Evolutionary conservation across 2,888 invertebrate genomes (phyloP), one percentile per base, ranked within the genome.

Genomic region (Tetheella fluctuosa): DNA sequence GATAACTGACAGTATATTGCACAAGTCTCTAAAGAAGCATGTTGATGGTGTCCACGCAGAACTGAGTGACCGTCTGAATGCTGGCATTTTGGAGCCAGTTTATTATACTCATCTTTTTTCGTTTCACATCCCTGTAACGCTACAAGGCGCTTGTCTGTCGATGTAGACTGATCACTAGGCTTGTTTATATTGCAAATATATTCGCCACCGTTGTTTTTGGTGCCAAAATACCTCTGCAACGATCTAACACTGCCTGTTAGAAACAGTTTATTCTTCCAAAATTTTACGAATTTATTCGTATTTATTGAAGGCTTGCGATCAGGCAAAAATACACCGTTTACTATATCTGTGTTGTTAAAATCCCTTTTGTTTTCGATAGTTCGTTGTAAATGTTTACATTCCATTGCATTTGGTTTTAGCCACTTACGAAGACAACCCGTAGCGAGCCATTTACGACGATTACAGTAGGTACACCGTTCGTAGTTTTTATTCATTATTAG

Each of bases 311-410:
- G 71, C 65, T 88, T 91, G 25, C 89, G 85, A 63, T 93, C 92
- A 23, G 87, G 83, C 71, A 90, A 74, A 80, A 91, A 87, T 17
- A 89, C 88, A 71, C 89, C 86, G 67, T 89, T 90, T 53, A 89
- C 89, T 64, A 91, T 88, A 79, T 90, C 89, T 61, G 89, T 77
- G 74, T 87, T 88, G 70, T 74, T 88, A 64, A 81, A 88, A 77
- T 92, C 92, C 70, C 88, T 83, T 81, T 91, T 91, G 74, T 73
- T 88, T 80, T 92, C 92, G 74, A 88, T 86, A 71, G 80, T 88
- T 77, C 91, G 77, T 78, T 90, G 91, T 70, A 89, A 84, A 85
- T 93, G 92, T 91, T 92, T 93, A 88, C 91, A 93, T 89, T 93
- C 92, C 81, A 90, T 77, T 60, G 68, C 71, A 67, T 70, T 71